phyloP scores from a whole-genome alignment of 2,888 invertebrate genomes.

The Caenorhabditis sp. region DNA sequence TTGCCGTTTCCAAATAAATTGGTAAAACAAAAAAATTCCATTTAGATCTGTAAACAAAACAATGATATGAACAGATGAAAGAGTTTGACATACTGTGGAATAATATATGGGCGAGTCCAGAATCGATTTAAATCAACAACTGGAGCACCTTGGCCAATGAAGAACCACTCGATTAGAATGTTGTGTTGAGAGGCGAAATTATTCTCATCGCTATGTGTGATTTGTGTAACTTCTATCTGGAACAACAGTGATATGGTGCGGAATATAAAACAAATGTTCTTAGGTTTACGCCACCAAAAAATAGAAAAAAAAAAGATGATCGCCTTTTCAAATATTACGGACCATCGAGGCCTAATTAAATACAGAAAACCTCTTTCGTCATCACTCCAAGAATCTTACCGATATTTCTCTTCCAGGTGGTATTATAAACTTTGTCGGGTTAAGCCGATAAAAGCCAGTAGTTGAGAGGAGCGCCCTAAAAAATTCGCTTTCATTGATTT shows the following conservation, averaged over 20 bases:
- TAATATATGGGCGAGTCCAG: conserved; percentile 27
- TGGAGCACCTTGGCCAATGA: conserved; percentile 15
- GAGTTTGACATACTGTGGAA: conserved; percentile 10
- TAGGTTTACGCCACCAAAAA: too few relatives aligned
- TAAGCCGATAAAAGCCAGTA: conserved; percentile 36
- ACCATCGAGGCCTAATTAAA: too few relatives aligned
- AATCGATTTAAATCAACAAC: conserved; percentile 14
- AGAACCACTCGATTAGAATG: conserved; percentile 27
- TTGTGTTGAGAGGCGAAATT: conserved; percentile 9
- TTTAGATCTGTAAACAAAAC: background rate
- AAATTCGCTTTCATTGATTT: background rate
- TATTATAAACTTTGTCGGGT: conserved; percentile 35
- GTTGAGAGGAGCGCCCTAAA: conserved; percentile 25
- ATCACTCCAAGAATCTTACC: conserved; percentile 12
- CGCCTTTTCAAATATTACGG: too few relatives aligned
- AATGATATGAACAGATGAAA: background rate
- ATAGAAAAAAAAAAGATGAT: too few relatives aligned
- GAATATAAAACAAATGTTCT: conserved; percentile 11
- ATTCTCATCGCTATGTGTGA: background rate
- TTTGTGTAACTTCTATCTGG: background rate
- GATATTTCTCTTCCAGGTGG: conserved; percentile 38
- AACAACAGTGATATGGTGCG: background rate
- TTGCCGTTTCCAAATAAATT: conserved; percentile 23
- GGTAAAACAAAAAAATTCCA: conserved; percentile 39
- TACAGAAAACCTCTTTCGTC: too few relatives aligned